Conservation (phyloP, 2,888 invertebrate species). For the Sericinus montela region DNA sequence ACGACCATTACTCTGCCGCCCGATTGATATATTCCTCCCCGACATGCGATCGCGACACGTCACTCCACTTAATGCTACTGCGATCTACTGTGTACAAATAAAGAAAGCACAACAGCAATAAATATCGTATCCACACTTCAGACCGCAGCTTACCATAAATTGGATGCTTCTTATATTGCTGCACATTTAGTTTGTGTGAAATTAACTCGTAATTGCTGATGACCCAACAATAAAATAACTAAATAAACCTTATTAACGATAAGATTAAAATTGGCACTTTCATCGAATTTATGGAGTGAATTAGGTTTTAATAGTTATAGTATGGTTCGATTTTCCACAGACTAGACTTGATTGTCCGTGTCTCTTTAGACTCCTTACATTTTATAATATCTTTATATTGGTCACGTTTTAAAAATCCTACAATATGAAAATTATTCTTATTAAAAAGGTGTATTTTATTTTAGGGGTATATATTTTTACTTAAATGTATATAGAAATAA, state of each 20-base stretch:
- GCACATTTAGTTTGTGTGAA: constrained; percentile 49
- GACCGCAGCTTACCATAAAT: constrained; percentile 59
- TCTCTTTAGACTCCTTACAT: too few species aligned
- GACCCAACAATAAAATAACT: constrained; percentile 41
- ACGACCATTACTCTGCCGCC: constrained; percentile 61
- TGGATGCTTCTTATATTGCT: constrained; percentile 55
- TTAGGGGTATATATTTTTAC: too few species aligned
- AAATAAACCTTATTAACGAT: constrained; percentile 26
- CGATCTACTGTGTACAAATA: constrained; percentile 39
- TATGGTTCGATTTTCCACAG: constrained; percentile 1
- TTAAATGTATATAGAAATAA: too few species aligned
- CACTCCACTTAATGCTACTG: constrained; percentile 40
- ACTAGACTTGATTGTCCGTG: constrained; percentile 1
- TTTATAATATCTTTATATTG: too few species aligned
- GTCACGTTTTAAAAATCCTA: too few species aligned
- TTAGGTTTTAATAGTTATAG: constrained; percentile 10
- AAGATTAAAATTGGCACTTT: constrained; percentile 19
- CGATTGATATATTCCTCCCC: constrained; percentile 71
- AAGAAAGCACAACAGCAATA: constrained; percentile 50
- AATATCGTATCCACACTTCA: constrained; percentile 53
- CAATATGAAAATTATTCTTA: too few species aligned
- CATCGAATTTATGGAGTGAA: constrained; percentile 15
- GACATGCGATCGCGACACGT: constrained; percentile 77
- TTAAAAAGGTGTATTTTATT: too few species aligned
- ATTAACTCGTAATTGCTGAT: constrained; percentile 61